phyloP scores from a whole-genome alignment of 2,797 vertebrate genomes.

The Fringilla coelebs region DNA sequence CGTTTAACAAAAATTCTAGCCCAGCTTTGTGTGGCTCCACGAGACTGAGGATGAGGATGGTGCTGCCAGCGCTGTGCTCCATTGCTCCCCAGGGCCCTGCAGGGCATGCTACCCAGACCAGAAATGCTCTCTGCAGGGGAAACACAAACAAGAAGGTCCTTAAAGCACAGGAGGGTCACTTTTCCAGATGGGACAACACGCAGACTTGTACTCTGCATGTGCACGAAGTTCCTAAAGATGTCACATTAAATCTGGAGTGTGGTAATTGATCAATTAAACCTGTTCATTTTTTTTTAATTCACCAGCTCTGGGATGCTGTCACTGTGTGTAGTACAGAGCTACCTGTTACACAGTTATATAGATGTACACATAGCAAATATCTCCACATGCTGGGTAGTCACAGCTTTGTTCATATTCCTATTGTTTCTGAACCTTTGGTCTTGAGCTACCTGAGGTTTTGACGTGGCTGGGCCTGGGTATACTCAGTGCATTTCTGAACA shows the following conservation, averaged over 20 bases:
- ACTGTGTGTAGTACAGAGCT: neutral
- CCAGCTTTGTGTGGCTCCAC: rapidly evolving
- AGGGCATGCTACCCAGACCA: neutral
- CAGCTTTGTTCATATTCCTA: neutral
- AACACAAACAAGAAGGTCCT: neutral
- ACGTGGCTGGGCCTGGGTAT: neutral
- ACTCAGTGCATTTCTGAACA: neutral
- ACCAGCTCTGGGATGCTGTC: neutral
- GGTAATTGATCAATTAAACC: neutral
- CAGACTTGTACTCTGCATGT: rapidly evolving
- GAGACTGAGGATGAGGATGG: neutral
- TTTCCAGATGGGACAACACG: neutral
- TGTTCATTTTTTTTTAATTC: neutral
- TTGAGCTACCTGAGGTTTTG: neutral
- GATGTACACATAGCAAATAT: rapidly evolving
- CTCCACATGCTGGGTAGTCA: neutral
- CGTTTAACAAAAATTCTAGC: neutral
- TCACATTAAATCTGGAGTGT: neutral
- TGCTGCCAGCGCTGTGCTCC: neutral
- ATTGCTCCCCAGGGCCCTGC: rapidly evolving
- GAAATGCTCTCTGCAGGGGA: neutral
- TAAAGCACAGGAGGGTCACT: neutral
- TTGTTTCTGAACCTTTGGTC: neutral
- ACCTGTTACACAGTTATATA: neutral
- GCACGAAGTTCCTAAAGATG: rapidly evolving